Evolutionary conservation across 2,888 invertebrate species (phyloP), one percentile per base, ranked within the genome.

Genomic region (Alcis repandata): DNA sequence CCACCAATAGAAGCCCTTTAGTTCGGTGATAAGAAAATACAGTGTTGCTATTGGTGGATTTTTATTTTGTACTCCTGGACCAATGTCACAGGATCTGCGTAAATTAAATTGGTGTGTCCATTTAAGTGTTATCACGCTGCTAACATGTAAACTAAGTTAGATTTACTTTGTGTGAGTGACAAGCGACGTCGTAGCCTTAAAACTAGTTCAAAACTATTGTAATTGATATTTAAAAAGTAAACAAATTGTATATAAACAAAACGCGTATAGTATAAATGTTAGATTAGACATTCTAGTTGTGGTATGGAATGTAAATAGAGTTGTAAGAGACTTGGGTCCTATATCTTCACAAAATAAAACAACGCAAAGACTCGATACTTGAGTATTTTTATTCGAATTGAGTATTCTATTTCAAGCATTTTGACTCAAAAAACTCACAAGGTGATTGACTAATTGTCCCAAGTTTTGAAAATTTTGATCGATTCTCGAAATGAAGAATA

Each of bases 201-300:
- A 90, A 90, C 89, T 93, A 92, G 93, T 93, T 92, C 93, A 92
- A 93, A 93, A 91, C 91, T 92, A 91, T 86, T 86, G 80, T 85
- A 82, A 87, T 83, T 79, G 79, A 82, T 83, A 81, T 83, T 27
- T 27, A 27, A 86, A 86, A 83, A 79, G 74, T 63, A 77, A 79
- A 80, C 79, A 82, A 80, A 72, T 72, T 91, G 90, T 91, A 92
- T 83, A 92, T 91, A 91, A 82, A 80, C 78, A 83, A 86, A 72
- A 85, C 76, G 78, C 82, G 41, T 52, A 84, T 90, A 90, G 89
- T 86, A 82, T 86, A 90, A 90, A 86, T 85, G 76, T 85, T 88
- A 91, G 86, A 71, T n/a, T n/a, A n/a, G n/a, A n/a, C n/a, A n/a
- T 73, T 81, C 69, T 91, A 89, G 87, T 83, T 65, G 74, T 81